These are phyloP conservation scores for Melitaea cinxia DNA, from an alignment of 1,140 invertebrate genomes.

Conservation along the genomic window DNA sequence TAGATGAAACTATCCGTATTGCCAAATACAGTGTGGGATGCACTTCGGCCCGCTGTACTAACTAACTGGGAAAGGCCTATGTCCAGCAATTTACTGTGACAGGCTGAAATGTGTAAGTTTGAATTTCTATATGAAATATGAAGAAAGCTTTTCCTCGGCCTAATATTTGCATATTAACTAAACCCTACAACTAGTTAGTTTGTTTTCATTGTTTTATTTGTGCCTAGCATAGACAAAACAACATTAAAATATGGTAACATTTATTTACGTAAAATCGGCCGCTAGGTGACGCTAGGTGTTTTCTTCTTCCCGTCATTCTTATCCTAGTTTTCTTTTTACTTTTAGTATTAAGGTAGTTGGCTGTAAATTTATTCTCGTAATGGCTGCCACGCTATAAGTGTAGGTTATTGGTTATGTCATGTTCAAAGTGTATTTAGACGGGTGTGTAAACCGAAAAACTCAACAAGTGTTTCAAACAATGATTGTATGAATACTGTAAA, in stretches of 20 bases:
- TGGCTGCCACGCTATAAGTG: slow-evolving; percentile 77
- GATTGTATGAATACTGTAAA: slow-evolving; percentile 66
- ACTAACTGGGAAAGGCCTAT: too few relatives aligned
- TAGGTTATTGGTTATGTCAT: slow-evolving; percentile 78
- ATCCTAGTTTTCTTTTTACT: slow-evolving; percentile 74
- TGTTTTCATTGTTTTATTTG: background rate
- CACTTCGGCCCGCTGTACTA: too few relatives aligned
- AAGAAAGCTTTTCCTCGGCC: too few relatives aligned
- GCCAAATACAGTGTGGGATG: too few relatives aligned
- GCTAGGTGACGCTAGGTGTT: slow-evolving; percentile 66
- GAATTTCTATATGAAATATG: too few relatives aligned
- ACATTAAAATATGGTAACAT: slow-evolving; percentile 46
- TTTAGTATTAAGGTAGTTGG: slow-evolving; percentile 63
- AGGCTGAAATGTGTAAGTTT: too few relatives aligned
- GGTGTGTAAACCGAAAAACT: slow-evolving; percentile 54
- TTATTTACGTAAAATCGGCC: slow-evolving; percentile 31
- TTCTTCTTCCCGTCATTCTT: slow-evolving; percentile 72
- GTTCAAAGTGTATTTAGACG: slow-evolving; percentile 59
- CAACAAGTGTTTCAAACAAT: slow-evolving; percentile 68
- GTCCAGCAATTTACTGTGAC: too few relatives aligned
- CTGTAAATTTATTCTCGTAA: slow-evolving; percentile 78
- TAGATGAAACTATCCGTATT: too few relatives aligned
- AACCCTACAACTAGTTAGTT: too few relatives aligned
- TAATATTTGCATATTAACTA: too few relatives aligned
- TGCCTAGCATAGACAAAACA: slow-evolving; percentile 29